Conservation (phyloP, 1,140 invertebrate genomes). For the Zaprionus ghesquierei region DNA sequence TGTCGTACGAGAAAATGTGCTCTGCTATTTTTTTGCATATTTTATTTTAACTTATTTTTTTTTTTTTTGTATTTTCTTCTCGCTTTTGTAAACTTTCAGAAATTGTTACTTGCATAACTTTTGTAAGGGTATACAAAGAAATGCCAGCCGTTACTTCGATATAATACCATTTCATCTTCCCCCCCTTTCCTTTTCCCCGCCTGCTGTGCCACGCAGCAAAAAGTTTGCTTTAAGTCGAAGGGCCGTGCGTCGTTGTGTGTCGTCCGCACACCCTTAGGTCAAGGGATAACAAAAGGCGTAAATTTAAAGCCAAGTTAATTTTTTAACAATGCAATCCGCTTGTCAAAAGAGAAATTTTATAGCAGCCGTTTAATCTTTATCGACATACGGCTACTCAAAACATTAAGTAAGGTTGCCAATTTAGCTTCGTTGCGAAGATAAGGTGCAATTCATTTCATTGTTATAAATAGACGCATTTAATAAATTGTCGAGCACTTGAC, state of each 20-base stretch:
- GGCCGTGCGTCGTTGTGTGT: not conserved
- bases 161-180: constrained; percentile 56
- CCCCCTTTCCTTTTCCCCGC: constrained; percentile 35
- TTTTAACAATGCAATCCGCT: constrained; percentile 76
- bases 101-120: constrained; percentile 19
- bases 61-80: not conserved
- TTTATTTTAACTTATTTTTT: not conserved
- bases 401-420: constrained; percentile 9
- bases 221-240: not conserved
- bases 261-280: constrained; percentile 35
- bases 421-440: constrained; percentile 16
- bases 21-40: not conserved
- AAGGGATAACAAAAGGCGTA: constrained; percentile 78
- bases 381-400: constrained; percentile 40
- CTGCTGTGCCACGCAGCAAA: not conserved
- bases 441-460: constrained; percentile 26
- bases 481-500: constrained; percentile 12
- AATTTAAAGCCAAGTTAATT: constrained; percentile 78
- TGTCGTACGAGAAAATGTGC: constrained; percentile 35
- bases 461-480: constrained; percentile 31
- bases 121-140: constrained; percentile 29
- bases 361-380: constrained; percentile 75
- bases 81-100: constrained; percentile 23
- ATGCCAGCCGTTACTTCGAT: constrained; percentile 30
- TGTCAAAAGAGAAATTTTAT: constrained; percentile 71